phyloP scores from a whole-genome alignment of 2,113 vertebrate species.

The Chaetodon trifascialis region DNA sequence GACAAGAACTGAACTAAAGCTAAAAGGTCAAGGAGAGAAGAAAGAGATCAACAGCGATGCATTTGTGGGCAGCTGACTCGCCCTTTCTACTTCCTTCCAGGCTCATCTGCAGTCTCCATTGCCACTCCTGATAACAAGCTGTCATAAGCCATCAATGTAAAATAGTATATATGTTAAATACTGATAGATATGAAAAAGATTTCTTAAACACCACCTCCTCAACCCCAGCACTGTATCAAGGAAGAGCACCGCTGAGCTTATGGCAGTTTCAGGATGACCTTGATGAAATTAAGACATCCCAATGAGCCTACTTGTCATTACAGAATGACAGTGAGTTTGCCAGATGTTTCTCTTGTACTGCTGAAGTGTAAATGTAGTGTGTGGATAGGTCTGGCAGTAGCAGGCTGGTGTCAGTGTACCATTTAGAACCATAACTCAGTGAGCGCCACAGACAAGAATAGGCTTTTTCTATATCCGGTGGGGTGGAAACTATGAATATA shows the following conservation, averaged over 20 bases:
- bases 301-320: not conserved
- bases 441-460: not conserved
- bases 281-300: not conserved
- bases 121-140: not conserved
- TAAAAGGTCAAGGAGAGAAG: not conserved
- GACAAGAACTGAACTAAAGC: not conserved
- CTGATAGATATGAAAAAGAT: not conserved
- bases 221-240: not conserved
- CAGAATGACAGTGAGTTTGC: not conserved
- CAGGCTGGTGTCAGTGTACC: not conserved
- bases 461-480: not conserved
- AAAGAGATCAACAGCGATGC: not conserved
- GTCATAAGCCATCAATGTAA: not conserved
- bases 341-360: not conserved
- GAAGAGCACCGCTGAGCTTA: not conserved
- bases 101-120: not conserved
- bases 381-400: not conserved
- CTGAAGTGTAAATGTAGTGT: constrained; percentile 7
- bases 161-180: not conserved
- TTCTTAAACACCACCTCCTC: not conserved
- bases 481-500: constrained; percentile 43
- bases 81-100: not conserved
- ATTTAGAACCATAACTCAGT: not conserved
- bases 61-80: not conserved
- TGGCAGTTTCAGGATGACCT: not conserved